A percentile compares a stretch with the other conserved stretches of the same genome.
Conservation (phyloP, 2,888 invertebrate species). For the Papilio gigon region DNA sequence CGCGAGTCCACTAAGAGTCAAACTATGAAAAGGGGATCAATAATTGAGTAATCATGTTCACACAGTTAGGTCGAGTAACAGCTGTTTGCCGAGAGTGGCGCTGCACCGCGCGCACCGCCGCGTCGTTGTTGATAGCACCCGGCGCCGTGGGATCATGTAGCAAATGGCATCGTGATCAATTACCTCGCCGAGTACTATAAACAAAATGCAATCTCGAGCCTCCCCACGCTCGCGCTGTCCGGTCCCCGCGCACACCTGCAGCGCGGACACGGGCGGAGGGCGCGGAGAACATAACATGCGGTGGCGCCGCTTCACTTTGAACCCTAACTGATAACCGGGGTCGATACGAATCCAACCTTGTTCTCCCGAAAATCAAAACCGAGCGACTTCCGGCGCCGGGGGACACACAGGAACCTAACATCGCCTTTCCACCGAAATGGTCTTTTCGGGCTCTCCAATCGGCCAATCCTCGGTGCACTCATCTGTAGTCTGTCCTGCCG, state of each 20-base stretch:
- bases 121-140: too few relatives aligned
- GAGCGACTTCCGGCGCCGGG: neutral
- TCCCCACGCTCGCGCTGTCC: too few relatives aligned
- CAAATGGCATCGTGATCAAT: neutral
- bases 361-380: neutral
- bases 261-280: too few relatives aligned
- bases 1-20: neutral
- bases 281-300: too few relatives aligned
- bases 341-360: neutral
- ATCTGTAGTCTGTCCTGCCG: neutral
- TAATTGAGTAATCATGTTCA: neutral
- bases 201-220: neutral
- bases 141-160: neutral
- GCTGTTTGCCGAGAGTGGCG: too few relatives aligned
- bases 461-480: too few relatives aligned
- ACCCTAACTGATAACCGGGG: neutral
- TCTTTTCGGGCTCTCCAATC: too few relatives aligned
- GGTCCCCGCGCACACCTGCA: too few relatives aligned
- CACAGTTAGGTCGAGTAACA: too few relatives aligned
- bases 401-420: too few relatives aligned
- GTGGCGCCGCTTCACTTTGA: conserved; percentile 13
- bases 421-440: too few relatives aligned
- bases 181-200: neutral
- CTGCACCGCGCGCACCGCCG: too few relatives aligned
- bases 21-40: neutral